These are phyloP conservation scores for Hirtodrosophila histrioides DNA, from an alignment of 2,888 invertebrate species.

Conservation along the genomic window DNA sequence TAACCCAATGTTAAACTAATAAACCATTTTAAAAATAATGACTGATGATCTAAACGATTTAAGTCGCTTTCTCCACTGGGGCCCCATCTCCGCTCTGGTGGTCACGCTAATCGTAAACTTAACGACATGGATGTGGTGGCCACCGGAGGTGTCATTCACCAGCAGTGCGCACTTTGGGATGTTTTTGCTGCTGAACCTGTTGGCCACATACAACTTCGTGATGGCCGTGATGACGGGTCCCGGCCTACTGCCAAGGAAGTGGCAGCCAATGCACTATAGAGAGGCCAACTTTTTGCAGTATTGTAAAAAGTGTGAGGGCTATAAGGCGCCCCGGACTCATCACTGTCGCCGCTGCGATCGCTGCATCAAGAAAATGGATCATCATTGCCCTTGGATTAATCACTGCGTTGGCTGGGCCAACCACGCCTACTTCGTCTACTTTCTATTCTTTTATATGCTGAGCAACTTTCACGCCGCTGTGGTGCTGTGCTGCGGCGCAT, in stretches of 20 bases:
- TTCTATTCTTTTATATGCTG: slow-evolving; percentile 93
- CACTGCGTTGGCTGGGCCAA: slow-evolving; percentile 97
- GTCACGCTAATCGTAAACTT: slow-evolving; percentile 86
- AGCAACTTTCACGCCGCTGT: slow-evolving; percentile 94
- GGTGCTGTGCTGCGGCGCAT: slow-evolving; percentile 88
- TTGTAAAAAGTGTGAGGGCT: slow-evolving; percentile 94
- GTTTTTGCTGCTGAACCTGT: slow-evolving; percentile 91
- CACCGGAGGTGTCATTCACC: slow-evolving; percentile 88
- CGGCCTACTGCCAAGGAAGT: slow-evolving; percentile 92
- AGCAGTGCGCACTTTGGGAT: slow-evolving; percentile 89
- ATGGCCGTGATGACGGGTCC: slow-evolving; percentile 95
- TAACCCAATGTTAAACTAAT: no score
- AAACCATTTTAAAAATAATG: not conserved
- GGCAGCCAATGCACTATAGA: slow-evolving; percentile 90
- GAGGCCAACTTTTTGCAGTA: slow-evolving; percentile 91
- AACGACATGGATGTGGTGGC: slow-evolving; percentile 94
- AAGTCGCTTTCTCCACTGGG: slow-evolving; percentile 61
- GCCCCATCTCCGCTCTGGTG: slow-evolving; percentile 30
- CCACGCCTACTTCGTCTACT: slow-evolving; percentile 94
- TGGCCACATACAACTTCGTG: slow-evolving; percentile 94
- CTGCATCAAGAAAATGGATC: slow-evolving; percentile 98
- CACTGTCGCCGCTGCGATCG: slow-evolving; percentile 96
- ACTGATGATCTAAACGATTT: slow-evolving; percentile 23
- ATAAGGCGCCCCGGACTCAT: slow-evolving; percentile 97
- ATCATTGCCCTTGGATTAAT: slow-evolving; percentile 99